Evolutionary conservation across 1,140 invertebrate genomes (phyloP), one percentile per base, ranked within the genome.

Genomic region (Euura saliciscinereae): DNA sequence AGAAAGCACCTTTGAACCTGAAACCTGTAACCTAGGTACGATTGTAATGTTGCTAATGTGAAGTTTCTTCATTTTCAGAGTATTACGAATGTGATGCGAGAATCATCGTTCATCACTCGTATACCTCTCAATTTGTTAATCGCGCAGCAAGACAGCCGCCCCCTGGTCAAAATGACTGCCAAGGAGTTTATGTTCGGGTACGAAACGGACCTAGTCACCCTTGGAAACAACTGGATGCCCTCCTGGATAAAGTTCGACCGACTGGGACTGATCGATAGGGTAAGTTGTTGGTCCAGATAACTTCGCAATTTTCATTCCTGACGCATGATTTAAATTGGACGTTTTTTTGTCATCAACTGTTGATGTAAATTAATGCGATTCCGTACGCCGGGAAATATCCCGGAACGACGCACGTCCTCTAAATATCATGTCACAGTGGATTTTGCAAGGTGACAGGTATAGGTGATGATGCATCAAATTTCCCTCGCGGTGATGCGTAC

Each of bases 131-230:
- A 95, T 82, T 77, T 92, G 4, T 76, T 95, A 0, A 92, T 95
- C 11, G 81, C 86, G 2, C 88, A 93, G 68, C 93, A 92, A 0
- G 87, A 93, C 13, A 89, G 90, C 2, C 84, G 91, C 69, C 93
- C 94, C 0, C 83, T 96, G 11, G 90, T 93, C 0, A 83, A 88
- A 78, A 95, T 95, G 92, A 95, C 94, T 0, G 94, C 94, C 0
- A 90, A 86, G 71, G 94, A 95, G 81, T 96, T 96, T 81, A 95
- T 95, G 94, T 95, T 95, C 79, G 94, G 93, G 0, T 94, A 94
- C 84, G 83, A 91, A 72, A 93, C 92, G 2, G 84, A 92, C 2
- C 83, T 96, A 45, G 91, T 95, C 79, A 93, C 92, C 0, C 78
- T 96, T 43, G 94, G 94, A 0, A 94, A 95, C 81, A 91, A 90